Base-by-base conservation (phyloP, 2,113 vertebrate species). In the Thalassarche chlororhynchos region DNA sequence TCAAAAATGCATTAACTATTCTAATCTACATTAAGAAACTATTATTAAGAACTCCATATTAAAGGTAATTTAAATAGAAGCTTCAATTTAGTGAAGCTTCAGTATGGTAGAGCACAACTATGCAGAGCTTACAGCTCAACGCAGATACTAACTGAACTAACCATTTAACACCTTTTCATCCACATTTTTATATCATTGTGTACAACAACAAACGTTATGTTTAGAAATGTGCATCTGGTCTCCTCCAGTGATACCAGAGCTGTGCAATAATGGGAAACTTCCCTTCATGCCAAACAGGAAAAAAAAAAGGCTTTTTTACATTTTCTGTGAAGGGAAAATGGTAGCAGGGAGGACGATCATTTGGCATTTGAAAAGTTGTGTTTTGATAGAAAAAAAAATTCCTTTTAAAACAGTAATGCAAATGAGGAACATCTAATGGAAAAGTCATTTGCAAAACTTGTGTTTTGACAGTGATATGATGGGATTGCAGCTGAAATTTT, bases 1-100 rank as follows among this genome's bases (percentile, higher is more conserved):
- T 90, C 89, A 93, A 88, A 97, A 84, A 95, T 95, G 76, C 77
- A 62, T 52, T 89, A 95, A 87, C 92, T 97, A 92, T 84, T 97
- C 79, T 89, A 82, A 81, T 66, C 75, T 95, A 80, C 94, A 92
- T 93, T 83, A 91, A 79, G 90, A 94, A 94, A 81, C 54, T 77
- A 58, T 87, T 94, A 75, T 54, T 96, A 92, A 93, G 69, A 52
- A 76, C 40, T 77, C 93, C 87, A 86, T 83, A 91, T 95, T 90
- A 96, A 79, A 95, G 84, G 57, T 28, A 34, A 90, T 96, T 89
- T 92, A 92, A 93, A 89, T 61, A 84, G 86, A 97, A 90, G 57
- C 76, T 82, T 96, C 78, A 85, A 65, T 87, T 91, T 95, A 95
- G 64, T 75, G 95, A 94, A 94, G 80, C 64, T 96, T 86, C 32